Evolutionary conservation across 2,113 vertebrate species (phyloP).

Genomic region (Leiothrix lutea): DNA sequence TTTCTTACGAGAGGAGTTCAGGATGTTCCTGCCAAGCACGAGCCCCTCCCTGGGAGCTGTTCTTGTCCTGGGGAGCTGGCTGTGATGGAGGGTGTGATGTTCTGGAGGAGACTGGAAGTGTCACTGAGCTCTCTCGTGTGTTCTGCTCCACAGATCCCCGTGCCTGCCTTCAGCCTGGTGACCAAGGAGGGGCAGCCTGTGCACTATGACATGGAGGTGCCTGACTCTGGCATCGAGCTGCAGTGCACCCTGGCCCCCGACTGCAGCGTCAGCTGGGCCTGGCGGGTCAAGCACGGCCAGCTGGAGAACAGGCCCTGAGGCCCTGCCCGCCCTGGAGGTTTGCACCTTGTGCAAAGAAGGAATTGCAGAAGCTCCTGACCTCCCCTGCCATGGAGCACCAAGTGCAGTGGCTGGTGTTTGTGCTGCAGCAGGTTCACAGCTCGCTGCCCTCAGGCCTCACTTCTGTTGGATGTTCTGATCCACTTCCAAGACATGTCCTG

Average conservation of each 20-base stretch:
- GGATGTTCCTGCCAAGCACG: background rate
- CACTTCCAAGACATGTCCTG: background rate
- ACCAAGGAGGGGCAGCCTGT: conserved; percentile 82
- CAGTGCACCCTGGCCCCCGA: conserved; percentile 88
- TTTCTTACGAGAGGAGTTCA: background rate
- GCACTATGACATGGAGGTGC: conserved; percentile 84
- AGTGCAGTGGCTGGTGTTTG: background rate
- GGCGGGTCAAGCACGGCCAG: conserved; percentile 86
- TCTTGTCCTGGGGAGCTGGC: background rate
- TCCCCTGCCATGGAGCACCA: background rate
- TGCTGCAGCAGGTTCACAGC: background rate
- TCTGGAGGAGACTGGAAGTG: background rate
- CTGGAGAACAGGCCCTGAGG: conserved; percentile 79
- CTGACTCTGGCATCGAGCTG: conserved; percentile 84
- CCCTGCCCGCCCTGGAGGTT: background rate
- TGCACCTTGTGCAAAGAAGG: conserved; percentile 1
- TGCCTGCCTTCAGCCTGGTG: conserved; percentile 87
- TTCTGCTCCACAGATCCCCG: conserved; percentile 80
- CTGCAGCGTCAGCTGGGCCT: conserved; percentile 82
- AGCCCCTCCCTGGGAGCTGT: background rate
- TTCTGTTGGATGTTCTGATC: background rate
- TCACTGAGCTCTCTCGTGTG: background rate
- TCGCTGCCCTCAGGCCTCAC: background rate
- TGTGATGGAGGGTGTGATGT: background rate
- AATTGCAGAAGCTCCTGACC: conserved; percentile 23